A percentile compares a stretch with the other conserved stretches of the same genome.
phyloP scores from a whole-genome alignment of 2,888 invertebrate genomes.

The Apotomis turbidana region DNA sequence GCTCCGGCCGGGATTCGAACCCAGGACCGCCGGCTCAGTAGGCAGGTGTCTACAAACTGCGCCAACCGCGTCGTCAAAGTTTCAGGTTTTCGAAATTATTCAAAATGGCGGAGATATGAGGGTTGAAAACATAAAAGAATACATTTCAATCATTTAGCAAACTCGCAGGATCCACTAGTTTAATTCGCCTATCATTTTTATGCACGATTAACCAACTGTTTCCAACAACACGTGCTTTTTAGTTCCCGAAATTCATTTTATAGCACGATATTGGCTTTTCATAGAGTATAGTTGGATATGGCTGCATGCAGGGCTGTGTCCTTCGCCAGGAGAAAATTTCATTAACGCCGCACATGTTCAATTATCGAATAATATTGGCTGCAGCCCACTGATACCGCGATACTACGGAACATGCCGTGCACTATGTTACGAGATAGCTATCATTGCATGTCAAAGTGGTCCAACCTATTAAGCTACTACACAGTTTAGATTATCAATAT shows the following conservation, averaged over 20 bases:
- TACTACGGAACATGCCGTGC: conserved; percentile 23
- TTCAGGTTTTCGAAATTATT: too few species aligned
- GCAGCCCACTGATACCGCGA: conserved; percentile 52
- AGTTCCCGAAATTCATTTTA: background rate
- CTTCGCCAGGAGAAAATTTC: conserved; percentile 64
- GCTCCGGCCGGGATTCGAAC: too few species aligned
- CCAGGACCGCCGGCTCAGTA: too few species aligned
- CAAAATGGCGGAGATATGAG: too few species aligned
- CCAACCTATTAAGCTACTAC: conserved; percentile 5
- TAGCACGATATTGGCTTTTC: background rate
- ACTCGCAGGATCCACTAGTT: background rate
- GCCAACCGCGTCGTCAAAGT: too few species aligned
- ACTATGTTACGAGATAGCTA: conserved; percentile 18
- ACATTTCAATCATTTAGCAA: too few species aligned
- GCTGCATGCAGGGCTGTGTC: conserved; percentile 35
- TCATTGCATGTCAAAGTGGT: conserved; percentile 12
- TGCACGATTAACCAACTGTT: background rate
- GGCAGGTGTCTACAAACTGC: too few species aligned
- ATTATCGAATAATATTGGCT: conserved; percentile 64
- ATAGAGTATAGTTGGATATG: background rate
- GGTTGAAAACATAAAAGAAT: too few species aligned
- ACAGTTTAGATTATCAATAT: conserved; percentile 3
- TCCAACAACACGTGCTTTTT: background rate
- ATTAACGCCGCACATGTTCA: conserved; percentile 75
- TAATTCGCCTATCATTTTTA: background rate